Evolutionary conservation across 1,140 invertebrate genomes (phyloP).

Genomic region (Hylyphantes graminicola): DNA sequence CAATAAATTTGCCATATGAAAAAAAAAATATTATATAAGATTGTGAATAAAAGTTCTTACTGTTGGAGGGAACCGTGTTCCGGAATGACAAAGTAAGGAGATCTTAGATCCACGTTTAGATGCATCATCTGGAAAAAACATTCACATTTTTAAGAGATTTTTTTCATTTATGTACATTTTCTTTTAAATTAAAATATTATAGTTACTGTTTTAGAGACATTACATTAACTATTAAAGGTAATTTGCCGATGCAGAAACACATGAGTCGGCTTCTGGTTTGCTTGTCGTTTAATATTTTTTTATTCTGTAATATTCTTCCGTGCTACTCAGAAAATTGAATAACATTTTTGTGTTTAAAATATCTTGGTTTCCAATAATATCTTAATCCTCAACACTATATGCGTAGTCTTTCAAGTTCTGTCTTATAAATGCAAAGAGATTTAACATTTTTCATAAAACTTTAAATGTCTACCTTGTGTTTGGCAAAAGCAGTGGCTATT

Average conservation of each 20-base stretch:
- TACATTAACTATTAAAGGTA: neutral
- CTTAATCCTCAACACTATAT: no score
- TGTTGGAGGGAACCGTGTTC: conserved; percentile 81
- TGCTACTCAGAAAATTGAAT: neutral
- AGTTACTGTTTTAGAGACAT: neutral
- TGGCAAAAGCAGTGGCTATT: conserved; percentile 72
- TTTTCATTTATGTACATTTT: neutral
- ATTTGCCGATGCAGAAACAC: no score
- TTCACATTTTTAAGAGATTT: neutral
- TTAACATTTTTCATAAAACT: neutral
- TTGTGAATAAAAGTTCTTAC: conserved; percentile 69
- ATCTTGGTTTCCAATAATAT: no score
- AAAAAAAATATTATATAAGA: neutral
- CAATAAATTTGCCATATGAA: no score
- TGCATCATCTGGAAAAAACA: conserved; percentile 69
- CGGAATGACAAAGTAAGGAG: conserved; percentile 82
- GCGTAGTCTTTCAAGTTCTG: no score
- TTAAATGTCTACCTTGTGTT: conserved; percentile 72
- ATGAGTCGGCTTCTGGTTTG: no score
- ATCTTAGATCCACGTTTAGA: conserved; percentile 80
- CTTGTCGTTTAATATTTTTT: no score
- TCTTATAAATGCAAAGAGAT: neutral
- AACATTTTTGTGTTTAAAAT: no score
- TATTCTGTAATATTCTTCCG: neutral
- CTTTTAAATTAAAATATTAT: neutral